Evolutionary conservation across 2,888 invertebrate genomes (phyloP).

Genomic region (Athetis lepigone): DNA sequence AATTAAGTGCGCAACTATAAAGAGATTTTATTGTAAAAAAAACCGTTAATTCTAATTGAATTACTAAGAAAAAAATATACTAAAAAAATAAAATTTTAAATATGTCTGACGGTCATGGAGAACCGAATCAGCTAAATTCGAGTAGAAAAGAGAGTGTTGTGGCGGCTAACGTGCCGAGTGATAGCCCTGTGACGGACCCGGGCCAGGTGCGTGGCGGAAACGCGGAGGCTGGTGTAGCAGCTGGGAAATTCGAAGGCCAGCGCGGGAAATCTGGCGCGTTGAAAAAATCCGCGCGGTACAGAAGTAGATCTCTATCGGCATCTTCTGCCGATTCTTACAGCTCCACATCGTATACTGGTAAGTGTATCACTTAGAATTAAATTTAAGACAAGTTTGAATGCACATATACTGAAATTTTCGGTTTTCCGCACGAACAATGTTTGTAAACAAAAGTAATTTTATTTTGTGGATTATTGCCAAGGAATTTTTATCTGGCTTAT

Average conservation of each 20-base stretch:
- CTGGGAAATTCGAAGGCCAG: conserved; percentile 85
- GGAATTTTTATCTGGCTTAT: conserved; percentile 23
- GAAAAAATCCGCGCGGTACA: conserved; percentile 96
- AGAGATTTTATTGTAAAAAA: conserved; percentile 43
- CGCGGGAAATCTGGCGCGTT: conserved; percentile 93
- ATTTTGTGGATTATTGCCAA: conserved; percentile 24
- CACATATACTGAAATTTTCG: not conserved
- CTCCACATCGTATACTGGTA: conserved; percentile 93
- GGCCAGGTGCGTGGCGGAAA: conserved; percentile 90
- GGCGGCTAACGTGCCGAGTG: conserved; percentile 90
- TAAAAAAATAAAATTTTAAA: conserved; percentile 51
- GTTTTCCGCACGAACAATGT: conserved; percentile 24
- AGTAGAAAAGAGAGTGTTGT: conserved; percentile 84
- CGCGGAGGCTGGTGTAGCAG: conserved; percentile 79
- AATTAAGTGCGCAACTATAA: conserved; percentile 14
- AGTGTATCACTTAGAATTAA: conserved; percentile 60
- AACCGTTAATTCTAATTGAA: conserved; percentile 44
- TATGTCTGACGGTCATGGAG: conserved; percentile 86
- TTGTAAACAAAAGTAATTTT: conserved; percentile 49
- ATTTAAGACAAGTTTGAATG: not conserved
- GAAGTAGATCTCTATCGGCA: conserved; percentile 97
- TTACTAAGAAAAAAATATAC: conserved; percentile 35
- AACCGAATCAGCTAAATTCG: conserved; percentile 77
- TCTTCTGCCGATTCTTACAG: conserved; percentile 99
- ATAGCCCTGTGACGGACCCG: conserved; percentile 94